Evolutionary conservation across 2,797 vertebrate species (phyloP), one percentile per base, ranked within the genome.

Genomic region (Chiloscyllium punctatum): DNA sequence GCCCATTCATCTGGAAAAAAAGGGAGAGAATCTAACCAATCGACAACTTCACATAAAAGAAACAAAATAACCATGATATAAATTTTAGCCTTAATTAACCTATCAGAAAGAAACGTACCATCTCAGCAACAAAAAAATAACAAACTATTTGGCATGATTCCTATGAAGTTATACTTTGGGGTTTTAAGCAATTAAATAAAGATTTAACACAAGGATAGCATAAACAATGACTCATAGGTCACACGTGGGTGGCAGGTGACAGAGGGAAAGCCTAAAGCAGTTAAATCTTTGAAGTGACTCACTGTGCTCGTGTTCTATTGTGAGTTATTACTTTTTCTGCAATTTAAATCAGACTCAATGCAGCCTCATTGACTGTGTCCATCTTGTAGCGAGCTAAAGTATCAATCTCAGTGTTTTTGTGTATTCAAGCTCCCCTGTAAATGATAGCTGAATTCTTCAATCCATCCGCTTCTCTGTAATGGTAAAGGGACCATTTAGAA

Each of bases 201-300:
- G 96, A 96, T 97, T 98, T 98, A 97, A 97, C 97, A 98, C 98
- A 97, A 97, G 97, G 96, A 96, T 97, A 96, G 96, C 97, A 97
- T 96, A 97, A 97, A 97, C 96, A 97, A 96, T 98, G 98, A 98
- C 97, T 98, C 98, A 98, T 98, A 98, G 98, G 97, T 98, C 97
- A 98, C 96, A 97, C 97, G 97, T 98, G 97, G 98, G 97, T 97
- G 97, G 98, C 96, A 97, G 97, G 97, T 98, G 97, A 98, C 96
- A 97, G 96, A 98, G 96, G 96, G 96, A 97, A 97, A 97, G 97
- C 97, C 97, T 97, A 96, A 95, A 97, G 97, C 97, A 96, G 96
- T 97, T 97, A 97, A 96, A 96, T 96, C 96, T 97, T 97, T 97
- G 98, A 97, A 98, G 97, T 97, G 97, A 97, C 96, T 96, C 96